Conservation (phyloP, 2,888 invertebrate genomes). For the Eucera pruinosa region DNA sequence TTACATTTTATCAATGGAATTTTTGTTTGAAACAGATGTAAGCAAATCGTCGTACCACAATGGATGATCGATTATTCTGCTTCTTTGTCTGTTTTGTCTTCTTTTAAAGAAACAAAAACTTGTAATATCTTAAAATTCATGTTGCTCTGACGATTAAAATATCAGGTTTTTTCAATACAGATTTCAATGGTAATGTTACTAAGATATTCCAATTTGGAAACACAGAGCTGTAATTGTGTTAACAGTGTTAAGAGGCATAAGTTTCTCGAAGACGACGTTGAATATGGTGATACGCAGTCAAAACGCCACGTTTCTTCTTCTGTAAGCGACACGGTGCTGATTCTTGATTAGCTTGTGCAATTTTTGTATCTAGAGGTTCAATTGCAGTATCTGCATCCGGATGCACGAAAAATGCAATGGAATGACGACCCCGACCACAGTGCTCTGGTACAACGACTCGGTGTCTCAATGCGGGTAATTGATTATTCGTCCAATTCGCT, state of each 20-base stretch:
- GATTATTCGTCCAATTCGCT: conserved; percentile 90
- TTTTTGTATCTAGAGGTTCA: conserved; percentile 85
- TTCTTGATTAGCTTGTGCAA: conserved; percentile 75
- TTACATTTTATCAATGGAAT: conserved; percentile 37
- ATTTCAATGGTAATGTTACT: conserved; percentile 5
- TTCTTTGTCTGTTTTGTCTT: neutral
- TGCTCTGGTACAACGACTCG: conserved; percentile 90
- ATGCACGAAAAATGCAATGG: conserved; percentile 91
- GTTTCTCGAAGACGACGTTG: conserved; percentile 90
- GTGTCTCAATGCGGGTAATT: conserved; percentile 89
- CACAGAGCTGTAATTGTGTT: neutral
- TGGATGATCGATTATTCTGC: conserved; percentile 2
- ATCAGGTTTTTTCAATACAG: neutral
- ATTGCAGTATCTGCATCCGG: conserved; percentile 87
- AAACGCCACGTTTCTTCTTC: conserved; percentile 86
- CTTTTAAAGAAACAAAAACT: neutral
- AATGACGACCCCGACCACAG: conserved; percentile 89
- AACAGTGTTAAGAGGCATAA: conserved; percentile 85
- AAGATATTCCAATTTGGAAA: neutral
- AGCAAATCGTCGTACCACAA: neutral
- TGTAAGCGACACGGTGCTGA: conserved; percentile 83
- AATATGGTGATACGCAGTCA: conserved; percentile 89
- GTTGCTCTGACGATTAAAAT: conserved; percentile 5
- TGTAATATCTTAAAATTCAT: conserved; percentile 1
- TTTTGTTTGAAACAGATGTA: conserved; percentile 8